A percentile compares a stretch with the other conserved stretches of the same genome.
Evolutionary conservation across 2,113 vertebrate genomes (phyloP).

Genomic region (Neomonachus schauinslandi): DNA sequence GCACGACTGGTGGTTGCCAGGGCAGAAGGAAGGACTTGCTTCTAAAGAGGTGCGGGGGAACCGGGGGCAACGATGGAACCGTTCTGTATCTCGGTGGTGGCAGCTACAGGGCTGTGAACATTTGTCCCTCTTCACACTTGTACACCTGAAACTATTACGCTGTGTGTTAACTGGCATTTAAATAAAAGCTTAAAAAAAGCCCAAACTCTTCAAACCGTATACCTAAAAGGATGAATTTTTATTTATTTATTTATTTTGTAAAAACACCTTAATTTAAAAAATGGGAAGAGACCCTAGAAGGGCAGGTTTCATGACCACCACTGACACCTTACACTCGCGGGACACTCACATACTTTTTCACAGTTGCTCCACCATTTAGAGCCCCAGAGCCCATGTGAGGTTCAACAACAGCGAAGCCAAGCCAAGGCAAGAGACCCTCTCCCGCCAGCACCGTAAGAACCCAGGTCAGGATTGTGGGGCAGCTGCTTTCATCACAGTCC

Average conservation of each 20-base stretch:
- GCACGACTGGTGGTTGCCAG: neutral
- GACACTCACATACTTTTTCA: neutral
- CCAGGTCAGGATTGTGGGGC: rapidly evolving
- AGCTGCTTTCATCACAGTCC: neutral
- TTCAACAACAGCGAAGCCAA: neutral
- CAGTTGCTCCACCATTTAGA: neutral
- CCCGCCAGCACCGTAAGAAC: neutral
- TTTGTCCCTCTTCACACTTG: neutral
- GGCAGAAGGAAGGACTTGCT: neutral
- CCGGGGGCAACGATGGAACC: neutral
- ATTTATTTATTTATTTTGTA: neutral
- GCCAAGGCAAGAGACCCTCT: neutral
- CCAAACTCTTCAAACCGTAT: neutral
- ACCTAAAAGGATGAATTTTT: neutral
- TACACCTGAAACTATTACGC: neutral
- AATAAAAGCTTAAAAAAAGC: neutral
- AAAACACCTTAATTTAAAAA: neutral
- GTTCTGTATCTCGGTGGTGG: neutral
- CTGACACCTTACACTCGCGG: neutral
- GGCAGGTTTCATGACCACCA: neutral
- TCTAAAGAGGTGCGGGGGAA: neutral
- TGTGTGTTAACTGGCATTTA: neutral
- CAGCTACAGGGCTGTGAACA: neutral
- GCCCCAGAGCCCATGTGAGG: neutral
- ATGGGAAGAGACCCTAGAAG: neutral